Base-by-base conservation (phyloP, 53 echinoderm and acorn worm genomes). In the Zoroaster sp. region DNA sequence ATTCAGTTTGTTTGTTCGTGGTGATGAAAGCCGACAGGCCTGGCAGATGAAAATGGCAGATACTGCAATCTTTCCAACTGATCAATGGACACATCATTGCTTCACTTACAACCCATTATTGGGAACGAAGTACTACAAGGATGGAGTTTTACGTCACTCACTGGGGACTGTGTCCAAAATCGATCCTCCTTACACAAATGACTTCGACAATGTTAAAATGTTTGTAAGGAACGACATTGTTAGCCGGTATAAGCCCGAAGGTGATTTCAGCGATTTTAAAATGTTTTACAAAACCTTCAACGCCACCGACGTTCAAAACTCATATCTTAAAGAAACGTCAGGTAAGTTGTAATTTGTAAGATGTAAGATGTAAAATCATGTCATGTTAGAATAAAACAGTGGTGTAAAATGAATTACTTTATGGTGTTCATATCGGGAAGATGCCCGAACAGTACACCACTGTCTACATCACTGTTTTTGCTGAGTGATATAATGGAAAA, bases 251-350 rank as follows among this genome's bases (percentile, higher is more conserved):
- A 8, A 9, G 4, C 33, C 30, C 15, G 85, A 44, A 0, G 81
- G 47, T 11, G 70, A 71, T 23, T 66, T 49, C 30, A 85, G 85
- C n/a, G 40, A 71, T 36, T 85, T 85, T 70, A 85, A 85, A 70
- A 71, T 85, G 71, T 85, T 85, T 36, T 85, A 85, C 51, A 66
- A 32, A 49, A 34, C 13, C 20, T 85, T 85, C 38, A 70, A 45
- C 21, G 71, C 0, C 0, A 37, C 85, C 35, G 85, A 85, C 45
- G 85, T 85, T n/a, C 35, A 47, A 30, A 85, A 34, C 0, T 15
- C 32, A 33, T 85, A 71, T 35, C 51, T 47, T 18, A 35, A 85
- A 85, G 85, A 85, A 36, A 85, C 85, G 31, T 23, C 47, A 30
- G 85, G 85, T 71, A 71, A 66, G 35, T 49, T 1, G 10, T 4